Evolutionary conservation across 2,113 vertebrate genomes (phyloP), one percentile per base, ranked within the genome.

Genomic region (Balaenoptera acutorostrata): DNA sequence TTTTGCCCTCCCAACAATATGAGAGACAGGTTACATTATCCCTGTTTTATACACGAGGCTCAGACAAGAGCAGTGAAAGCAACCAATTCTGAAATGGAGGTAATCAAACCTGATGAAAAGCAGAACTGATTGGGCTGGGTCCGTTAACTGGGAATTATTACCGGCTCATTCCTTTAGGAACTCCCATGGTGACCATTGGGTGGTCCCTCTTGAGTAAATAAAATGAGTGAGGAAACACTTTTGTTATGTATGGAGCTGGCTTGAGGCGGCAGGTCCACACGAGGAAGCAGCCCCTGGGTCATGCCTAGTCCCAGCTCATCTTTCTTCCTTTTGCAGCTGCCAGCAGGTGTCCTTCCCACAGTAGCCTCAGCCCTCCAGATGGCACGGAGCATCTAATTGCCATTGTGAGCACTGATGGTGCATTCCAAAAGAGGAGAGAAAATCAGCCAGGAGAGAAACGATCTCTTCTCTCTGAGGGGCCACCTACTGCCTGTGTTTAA

Each of bases 281-380:
- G 5, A 4, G 46, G 61, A 41, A 44, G 44, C 7, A 46, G 84
- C n/a, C 49, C n/a, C 59, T 29, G 31, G 23, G 41, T 15, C 0
- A 0, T 27, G 33, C 33, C 94, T 12, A 4, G 41, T 14, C 55
- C 61, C 21, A 36, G n/a, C 78, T 87, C 41, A 13, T 36, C 61
- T 27, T 71, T 82, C 66, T 59, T 59, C 44, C 63, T 59, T 49
- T 11, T 0, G 1, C 75, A 78, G 90, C 95, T 95, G 77, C 96
- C 88, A 72, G 63, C 74, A 84, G 64, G 92, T 93, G 75, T 55
- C 88, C 57, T 18, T 36, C 78, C 80, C 90, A 36, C 13, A 9
- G 69, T 91, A 88, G 90, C 77, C 77, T 14, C 36, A 41, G 77
- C 85, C 59, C 27, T 77, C 94, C 97, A 95, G 96, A 97, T 80